These are phyloP conservation scores for Mimumesa dahlbomi DNA, from an alignment of 2,888 invertebrate species.

Conservation along the genomic window DNA sequence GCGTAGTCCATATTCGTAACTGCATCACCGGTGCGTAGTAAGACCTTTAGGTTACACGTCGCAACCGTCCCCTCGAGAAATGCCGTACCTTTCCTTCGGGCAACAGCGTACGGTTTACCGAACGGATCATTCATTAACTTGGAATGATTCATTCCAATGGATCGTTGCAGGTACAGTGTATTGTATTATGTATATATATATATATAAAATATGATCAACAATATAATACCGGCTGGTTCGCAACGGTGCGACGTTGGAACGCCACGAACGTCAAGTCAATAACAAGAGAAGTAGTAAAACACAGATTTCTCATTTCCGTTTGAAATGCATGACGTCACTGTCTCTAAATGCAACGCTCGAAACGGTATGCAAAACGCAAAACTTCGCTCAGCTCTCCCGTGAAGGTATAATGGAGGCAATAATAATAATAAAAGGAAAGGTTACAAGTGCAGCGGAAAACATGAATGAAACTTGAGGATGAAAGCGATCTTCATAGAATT, in stretches of 20 bases:
- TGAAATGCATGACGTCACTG: background rate
- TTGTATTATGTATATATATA: too few relatives aligned
- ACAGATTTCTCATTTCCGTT: background rate
- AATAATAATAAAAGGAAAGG: background rate
- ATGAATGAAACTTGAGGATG: too few relatives aligned
- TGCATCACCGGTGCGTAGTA: background rate
- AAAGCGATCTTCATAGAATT: too few relatives aligned
- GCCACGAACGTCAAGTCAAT: too few relatives aligned
- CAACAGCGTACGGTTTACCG: background rate
- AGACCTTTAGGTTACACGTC: background rate
- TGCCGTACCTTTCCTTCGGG: background rate
- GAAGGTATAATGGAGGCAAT: background rate
- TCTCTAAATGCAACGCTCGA: background rate
- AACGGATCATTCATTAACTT: background rate
- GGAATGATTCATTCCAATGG: background rate
- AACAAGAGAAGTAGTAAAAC: background rate
- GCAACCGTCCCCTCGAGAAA: background rate
- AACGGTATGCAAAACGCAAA: background rate
- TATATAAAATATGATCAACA: too few relatives aligned
- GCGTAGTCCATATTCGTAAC: too few relatives aligned
- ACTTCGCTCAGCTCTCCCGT: background rate
- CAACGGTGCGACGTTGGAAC: background rate
- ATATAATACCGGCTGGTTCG: too few relatives aligned
- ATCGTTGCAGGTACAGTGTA: too few relatives aligned
- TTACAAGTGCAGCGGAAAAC: too few relatives aligned